Conservation (phyloP, 2,888 invertebrate genomes). For the Drosophila limbata region DNA sequence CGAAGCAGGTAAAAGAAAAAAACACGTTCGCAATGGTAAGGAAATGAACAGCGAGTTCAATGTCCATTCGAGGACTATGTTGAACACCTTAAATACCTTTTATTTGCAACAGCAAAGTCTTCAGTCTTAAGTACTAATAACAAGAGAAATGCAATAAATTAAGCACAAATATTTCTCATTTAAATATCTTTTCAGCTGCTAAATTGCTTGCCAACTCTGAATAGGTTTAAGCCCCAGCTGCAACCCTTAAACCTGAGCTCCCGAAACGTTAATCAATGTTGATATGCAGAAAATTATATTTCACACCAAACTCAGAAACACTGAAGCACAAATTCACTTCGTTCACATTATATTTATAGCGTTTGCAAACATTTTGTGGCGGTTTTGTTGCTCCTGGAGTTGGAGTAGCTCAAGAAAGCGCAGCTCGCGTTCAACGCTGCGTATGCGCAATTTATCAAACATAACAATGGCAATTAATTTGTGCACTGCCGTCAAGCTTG, state of each 20-base stretch:
- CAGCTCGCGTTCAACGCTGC: constrained; percentile 40
- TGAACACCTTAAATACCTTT: neutral
- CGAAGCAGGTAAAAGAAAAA: constrained; percentile 37
- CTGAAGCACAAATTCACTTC: constrained; percentile 45
- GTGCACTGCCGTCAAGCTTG: constrained; percentile 61
- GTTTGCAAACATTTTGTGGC: constrained; percentile 33
- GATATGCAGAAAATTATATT: constrained; percentile 57
- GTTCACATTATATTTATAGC: constrained; percentile 65
- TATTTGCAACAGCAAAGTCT: neutral
- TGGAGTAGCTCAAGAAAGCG: constrained; percentile 23
- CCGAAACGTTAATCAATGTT: constrained; percentile 65
- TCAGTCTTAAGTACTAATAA: constrained; percentile 1
- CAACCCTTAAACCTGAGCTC: constrained; percentile 7
- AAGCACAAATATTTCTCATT: constrained; percentile 61
- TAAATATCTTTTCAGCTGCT: constrained; percentile 63
- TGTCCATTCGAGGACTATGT: constrained; percentile 17
- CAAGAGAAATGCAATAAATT: constrained; percentile 53
- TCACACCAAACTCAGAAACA: constrained; percentile 16
- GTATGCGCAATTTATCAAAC: constrained; percentile 77
- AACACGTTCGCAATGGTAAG: constrained; percentile 1
- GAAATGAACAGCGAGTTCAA: constrained; percentile 31
- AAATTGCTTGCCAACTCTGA: constrained; percentile 46
- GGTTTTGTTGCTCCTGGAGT: constrained; percentile 18
- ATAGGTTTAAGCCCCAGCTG: neutral
- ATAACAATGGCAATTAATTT: constrained; percentile 80